phyloP scores from a whole-genome alignment of 2,113 vertebrate species.

The Calyptommatus sinebrachiatus region DNA sequence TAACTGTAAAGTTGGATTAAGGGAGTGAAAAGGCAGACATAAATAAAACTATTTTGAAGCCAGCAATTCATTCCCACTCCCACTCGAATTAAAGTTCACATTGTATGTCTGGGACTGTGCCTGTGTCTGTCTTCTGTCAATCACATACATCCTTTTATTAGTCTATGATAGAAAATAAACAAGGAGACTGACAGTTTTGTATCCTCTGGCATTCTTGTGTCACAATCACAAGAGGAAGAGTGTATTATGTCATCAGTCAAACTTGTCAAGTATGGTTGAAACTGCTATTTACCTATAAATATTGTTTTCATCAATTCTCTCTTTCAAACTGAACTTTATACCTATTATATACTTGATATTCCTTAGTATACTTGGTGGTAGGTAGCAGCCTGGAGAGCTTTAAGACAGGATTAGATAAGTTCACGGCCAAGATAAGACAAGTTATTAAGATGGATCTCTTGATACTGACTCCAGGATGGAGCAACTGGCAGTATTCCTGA shows the following conservation, averaged over 20 bases:
- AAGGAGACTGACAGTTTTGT: conserved; percentile 72
- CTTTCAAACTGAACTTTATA: conserved; percentile 41
- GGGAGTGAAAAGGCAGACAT: conserved; percentile 20
- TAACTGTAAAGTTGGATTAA: conserved; percentile 21
- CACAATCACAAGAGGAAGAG: conserved; percentile 61
- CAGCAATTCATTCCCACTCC: conserved; percentile 43
- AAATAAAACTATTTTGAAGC: conserved; percentile 48
- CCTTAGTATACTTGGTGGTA: too few species aligned
- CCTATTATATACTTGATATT: conserved; percentile 41
- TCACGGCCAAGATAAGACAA: too few species aligned
- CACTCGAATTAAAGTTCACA: conserved; percentile 33
- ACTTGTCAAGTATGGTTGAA: conserved; percentile 64
- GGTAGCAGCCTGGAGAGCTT: too few species aligned
- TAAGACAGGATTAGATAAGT: too few species aligned
- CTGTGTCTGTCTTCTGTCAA: conserved; percentile 54
- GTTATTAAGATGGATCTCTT: too few species aligned
- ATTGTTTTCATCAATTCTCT: conserved; percentile 55
- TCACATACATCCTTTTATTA: conserved; percentile 70
- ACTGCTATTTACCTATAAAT: conserved; percentile 55
- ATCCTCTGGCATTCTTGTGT: conserved; percentile 73
- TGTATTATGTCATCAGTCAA: conserved; percentile 72
- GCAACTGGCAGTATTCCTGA: too few species aligned
- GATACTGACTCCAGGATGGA: too few species aligned
- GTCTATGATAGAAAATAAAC: conserved; percentile 71
- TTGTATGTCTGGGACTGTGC: conserved; percentile 40